These are phyloP conservation scores for Macropodus opercularis DNA, from an alignment of 2,797 vertebrate species.

Conservation along the genomic window DNA sequence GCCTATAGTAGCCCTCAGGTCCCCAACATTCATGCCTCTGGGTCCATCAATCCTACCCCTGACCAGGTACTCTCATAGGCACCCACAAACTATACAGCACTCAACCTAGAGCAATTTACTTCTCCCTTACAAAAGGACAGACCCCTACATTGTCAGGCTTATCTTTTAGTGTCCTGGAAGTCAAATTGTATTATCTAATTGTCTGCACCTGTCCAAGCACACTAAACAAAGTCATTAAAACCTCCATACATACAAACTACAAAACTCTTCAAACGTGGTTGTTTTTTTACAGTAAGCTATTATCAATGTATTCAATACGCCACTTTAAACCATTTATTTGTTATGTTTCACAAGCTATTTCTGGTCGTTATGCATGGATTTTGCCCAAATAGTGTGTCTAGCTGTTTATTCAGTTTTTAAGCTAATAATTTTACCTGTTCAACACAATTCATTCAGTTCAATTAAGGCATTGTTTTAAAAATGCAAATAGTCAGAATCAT, in stretches of 20 bases:
- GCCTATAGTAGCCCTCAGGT: slow-evolving; percentile 81
- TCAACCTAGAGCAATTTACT: background rate
- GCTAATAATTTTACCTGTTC: background rate
- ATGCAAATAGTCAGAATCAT: too few relatives aligned
- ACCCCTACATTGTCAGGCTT: background rate
- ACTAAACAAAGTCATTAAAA: background rate
- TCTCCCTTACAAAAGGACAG: background rate
- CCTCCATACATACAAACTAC: too few relatives aligned
- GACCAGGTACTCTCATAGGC: slow-evolving; percentile 86
- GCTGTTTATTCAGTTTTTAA: too few relatives aligned
- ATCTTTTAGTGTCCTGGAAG: background rate
- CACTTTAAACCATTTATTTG: too few relatives aligned
- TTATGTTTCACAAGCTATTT: too few relatives aligned
- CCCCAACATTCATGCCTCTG: slow-evolving; percentile 84
- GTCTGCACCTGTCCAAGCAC: background rate
- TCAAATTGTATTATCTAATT: background rate
- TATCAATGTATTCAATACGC: too few relatives aligned
- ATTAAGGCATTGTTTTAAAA: too few relatives aligned
- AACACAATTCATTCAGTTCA: background rate
- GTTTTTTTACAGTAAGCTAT: too few relatives aligned
- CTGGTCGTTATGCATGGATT: too few relatives aligned
- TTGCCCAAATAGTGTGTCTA: too few relatives aligned
- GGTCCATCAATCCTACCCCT: slow-evolving; percentile 91
- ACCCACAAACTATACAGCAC: background rate
- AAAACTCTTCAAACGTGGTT: background rate